phyloP scores from a whole-genome alignment of 92 coral and sea anemone species.

The Palythoa heliodiscus region DNA sequence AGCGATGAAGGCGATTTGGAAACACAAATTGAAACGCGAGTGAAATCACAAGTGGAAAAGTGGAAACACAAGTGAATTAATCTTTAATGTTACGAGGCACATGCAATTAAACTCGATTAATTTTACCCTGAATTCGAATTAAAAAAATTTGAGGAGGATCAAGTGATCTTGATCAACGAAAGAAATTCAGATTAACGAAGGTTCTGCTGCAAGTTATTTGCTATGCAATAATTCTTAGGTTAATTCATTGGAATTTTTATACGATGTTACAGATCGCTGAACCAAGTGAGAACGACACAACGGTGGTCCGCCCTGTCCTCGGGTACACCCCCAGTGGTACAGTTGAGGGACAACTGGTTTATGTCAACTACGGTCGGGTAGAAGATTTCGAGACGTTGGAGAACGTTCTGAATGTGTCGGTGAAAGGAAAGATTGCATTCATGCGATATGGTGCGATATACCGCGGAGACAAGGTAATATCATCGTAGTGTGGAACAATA shows the following conservation, averaged over 20 bases:
- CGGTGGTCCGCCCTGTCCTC: conserved; percentile 71
- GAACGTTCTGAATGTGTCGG: conserved; percentile 59
- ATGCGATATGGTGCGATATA: conserved; percentile 93
- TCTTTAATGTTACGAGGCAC: too few relatives aligned
- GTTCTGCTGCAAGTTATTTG: too few relatives aligned
- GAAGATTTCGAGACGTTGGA: conserved; percentile 75
- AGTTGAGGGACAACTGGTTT: conserved; percentile 82
- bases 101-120: too few relatives aligned
- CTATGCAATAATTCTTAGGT: too few relatives aligned
- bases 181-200: neutral
- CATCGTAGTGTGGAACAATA: neutral
- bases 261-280: conserved; percentile 65
- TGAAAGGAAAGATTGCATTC: conserved; percentile 82
- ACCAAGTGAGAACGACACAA: conserved; percentile 67
- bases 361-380: conserved; percentile 85
- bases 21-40: too few relatives aligned
- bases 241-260: too few relatives aligned
- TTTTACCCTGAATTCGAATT: too few relatives aligned
- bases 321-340: conserved; percentile 89
- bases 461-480: conserved; percentile 87
- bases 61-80: too few relatives aligned
- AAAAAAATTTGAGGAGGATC: too few relatives aligned
- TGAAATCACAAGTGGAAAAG: too few relatives aligned
- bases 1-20: too few relatives aligned
- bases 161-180: too few relatives aligned